A percentile compares a stretch with the other conserved stretches of the same genome.
Evolutionary conservation across 2,797 vertebrate genomes (phyloP).

Genomic region (Mus spretus): DNA sequence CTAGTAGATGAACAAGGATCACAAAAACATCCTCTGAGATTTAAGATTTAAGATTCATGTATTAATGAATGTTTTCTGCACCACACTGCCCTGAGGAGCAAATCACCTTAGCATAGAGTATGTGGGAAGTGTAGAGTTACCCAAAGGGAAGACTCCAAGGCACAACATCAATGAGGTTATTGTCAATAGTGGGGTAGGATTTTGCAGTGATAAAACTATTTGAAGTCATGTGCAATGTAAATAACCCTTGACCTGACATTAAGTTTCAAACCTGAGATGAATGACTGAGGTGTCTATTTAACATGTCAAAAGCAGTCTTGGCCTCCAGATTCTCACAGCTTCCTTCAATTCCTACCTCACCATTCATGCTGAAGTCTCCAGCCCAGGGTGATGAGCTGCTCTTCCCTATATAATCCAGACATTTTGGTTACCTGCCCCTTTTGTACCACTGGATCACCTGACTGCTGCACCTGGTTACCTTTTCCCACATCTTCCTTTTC

Average conservation of each 20-base stretch:
- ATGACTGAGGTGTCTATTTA: not conserved
- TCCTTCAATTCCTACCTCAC: not conserved
- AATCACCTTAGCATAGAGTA: not conserved
- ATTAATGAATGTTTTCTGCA: not conserved
- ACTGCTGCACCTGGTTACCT: not conserved
- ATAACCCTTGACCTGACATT: not conserved
- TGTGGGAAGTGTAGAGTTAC: not conserved
- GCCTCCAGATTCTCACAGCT: not conserved
- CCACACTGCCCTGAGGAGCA: not conserved
- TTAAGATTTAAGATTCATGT: not conserved
- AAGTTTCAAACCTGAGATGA: not conserved
- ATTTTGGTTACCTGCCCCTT: not conserved
- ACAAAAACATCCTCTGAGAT: no score
- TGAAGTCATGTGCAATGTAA: not conserved
- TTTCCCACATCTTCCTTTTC: not conserved
- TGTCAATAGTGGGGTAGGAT: no score
- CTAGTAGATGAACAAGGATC: not conserved
- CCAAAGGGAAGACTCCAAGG: not conserved
- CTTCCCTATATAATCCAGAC: not conserved
- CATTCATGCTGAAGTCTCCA: not conserved
- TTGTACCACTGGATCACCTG: not conserved
- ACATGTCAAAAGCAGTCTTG: not conserved
- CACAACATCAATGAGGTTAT: no score
- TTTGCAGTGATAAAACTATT: not conserved
- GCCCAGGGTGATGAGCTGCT: not conserved